phyloP scores from a whole-genome alignment of 2,888 invertebrate genomes.

The Drosophila eohydei region DNA sequence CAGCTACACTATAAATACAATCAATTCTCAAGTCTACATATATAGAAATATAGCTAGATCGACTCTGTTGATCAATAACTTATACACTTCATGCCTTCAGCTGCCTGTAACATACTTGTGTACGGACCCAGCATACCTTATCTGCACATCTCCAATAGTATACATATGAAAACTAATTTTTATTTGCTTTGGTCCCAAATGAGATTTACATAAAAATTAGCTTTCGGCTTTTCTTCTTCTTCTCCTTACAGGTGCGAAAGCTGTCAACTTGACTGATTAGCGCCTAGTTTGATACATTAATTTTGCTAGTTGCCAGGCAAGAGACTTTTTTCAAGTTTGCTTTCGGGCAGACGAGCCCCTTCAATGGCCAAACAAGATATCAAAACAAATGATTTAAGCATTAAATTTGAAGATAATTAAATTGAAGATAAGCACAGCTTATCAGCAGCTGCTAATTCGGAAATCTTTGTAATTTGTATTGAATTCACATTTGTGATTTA shows the following conservation, averaged over 20 bases:
- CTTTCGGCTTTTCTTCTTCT: constrained; percentile 35
- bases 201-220: constrained; percentile 60
- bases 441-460: constrained; percentile 22
- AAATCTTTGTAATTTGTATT: neutral
- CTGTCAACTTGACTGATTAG: constrained; percentile 47
- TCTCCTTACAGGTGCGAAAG: constrained; percentile 35
- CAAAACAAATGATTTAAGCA: neutral
- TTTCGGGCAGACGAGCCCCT: constrained; percentile 56
- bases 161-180: neutral
- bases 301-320: constrained; percentile 14
- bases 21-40: neutral
- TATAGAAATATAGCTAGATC: neutral
- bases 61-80: neutral
- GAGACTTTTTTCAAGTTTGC: neutral
- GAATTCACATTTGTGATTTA: neutral
- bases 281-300: constrained; percentile 17
- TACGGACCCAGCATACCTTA: too few relatives aligned
- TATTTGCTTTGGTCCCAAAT: constrained; percentile 24
- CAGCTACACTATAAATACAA: neutral
- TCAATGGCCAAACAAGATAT: constrained; percentile 6
- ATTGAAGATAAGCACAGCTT: constrained; percentile 51
- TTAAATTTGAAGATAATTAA: constrained; percentile 15
- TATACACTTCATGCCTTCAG: neutral
- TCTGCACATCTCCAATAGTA: neutral
- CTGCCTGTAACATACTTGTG: neutral